A percentile compares a stretch with the other conserved stretches of the same genome.
These are phyloP conservation scores for Musca vetustissima DNA, from an alignment of 1,140 invertebrate genomes.

Conservation along the genomic window DNA sequence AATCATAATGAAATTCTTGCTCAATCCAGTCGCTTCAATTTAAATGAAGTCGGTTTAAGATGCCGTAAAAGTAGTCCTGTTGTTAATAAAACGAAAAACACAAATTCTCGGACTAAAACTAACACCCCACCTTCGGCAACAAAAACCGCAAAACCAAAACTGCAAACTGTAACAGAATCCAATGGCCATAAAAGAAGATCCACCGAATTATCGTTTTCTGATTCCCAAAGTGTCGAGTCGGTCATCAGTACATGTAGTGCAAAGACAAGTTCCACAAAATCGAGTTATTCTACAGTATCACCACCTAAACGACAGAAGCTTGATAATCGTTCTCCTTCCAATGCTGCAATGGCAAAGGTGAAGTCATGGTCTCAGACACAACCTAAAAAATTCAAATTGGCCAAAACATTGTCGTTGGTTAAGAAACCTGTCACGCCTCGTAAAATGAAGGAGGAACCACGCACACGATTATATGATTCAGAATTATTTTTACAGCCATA, in stretches of 20 bases:
- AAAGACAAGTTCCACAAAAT: conserved; percentile 5
- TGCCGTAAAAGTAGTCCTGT: conserved; percentile 29
- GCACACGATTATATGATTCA: conserved; percentile 46
- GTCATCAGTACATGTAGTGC: conserved; percentile 26
- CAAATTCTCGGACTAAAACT: neutral
- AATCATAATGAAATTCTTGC: conserved; percentile 52
- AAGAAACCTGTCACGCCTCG: conserved; percentile 39
- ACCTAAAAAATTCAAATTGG: conserved; percentile 42
- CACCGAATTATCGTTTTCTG: conserved; percentile 43
- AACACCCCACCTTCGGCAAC: neutral
- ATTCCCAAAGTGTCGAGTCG: conserved; percentile 44
- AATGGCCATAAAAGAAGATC: conserved; percentile 39
- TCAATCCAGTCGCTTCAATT: conserved; percentile 52
- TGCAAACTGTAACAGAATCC: neutral
- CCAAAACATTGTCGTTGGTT: conserved; percentile 38
- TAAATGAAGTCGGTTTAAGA: conserved; percentile 45
- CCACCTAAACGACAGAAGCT: conserved; percentile 44
- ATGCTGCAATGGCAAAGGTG: conserved; percentile 31
- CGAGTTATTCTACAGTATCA: conserved; percentile 31
- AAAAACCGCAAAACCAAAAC: conserved; percentile 1
- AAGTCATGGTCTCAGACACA: conserved; percentile 37
- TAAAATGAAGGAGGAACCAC: conserved; percentile 28
- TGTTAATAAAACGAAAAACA: neutral
- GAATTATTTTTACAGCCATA: conserved; percentile 45
- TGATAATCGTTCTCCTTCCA: conserved; percentile 32